Evolutionary conservation across 2,113 vertebrate species (phyloP), one percentile per base, ranked within the genome.

Genomic region (Genyomyrus donnyi): DNA sequence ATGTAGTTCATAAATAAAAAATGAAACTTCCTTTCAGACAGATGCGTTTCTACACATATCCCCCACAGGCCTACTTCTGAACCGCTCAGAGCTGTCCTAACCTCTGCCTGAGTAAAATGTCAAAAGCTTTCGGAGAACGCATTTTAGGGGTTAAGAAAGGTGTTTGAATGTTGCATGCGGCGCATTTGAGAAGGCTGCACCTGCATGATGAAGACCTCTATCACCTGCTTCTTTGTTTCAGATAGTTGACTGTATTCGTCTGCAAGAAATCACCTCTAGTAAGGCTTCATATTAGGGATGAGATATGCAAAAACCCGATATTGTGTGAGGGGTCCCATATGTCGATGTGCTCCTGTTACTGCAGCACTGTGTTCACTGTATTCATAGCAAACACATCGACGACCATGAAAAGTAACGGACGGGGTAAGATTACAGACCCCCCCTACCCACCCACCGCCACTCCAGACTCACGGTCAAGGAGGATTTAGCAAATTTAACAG

Each of bases 401-500:
- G 27, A 19, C 74, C 35, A 46, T 48, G 48, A 52, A 87, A 53
- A 87, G 50, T 87, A 35, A 87, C 85, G 31, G 46, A 27, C 31
- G 19, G 27, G n/a, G 50, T 53, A 35, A 56, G 50, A 15, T 49
- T 86, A 49, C 84, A 49, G 42, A 56, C 49, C 85, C 31, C 50
- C n/a, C 46, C 48, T 1, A 3, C 85, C 35, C 85, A 4, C 17
- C 85, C 17, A 35, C 85, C n/a, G 11, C 49, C 13, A 9, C 15
- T 53, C 35, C 6, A 21, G 85, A 87, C 49, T 10, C n/a, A 39
- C 27, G 50, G 85, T 53, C 50, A 53, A 39, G 85, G 50, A 53
- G 48, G 85, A 31, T 53, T 87, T 87, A 87, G 6, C 50, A 53
- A 31, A 87, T 39, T 56, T 87, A 53, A 39, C 85, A 87, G 85